Base-by-base conservation (phyloP, 1,140 invertebrate species). In the Drosophila bocki region DNA sequence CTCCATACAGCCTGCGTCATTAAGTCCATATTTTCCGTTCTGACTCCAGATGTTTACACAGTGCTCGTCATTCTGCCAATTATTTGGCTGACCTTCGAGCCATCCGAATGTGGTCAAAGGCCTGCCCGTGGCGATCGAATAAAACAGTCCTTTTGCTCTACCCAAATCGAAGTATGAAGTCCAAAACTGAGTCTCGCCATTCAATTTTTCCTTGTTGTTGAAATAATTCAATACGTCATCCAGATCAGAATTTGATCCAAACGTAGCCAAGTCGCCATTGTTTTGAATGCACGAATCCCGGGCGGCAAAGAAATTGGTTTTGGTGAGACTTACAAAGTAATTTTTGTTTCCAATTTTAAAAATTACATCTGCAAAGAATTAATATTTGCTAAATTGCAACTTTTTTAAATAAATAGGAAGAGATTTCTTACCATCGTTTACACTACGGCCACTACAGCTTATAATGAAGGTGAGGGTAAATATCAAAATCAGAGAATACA, bases 1-100 rank as follows among this genome's bases (percentile, higher is more conserved):
- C 26, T 26, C 26, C 26, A 26, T 26, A 26, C 26, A 26, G 26
- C 3, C 3, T 26, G 26, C 26, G 26, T 26, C 26, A 26, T 26
- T 26, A 26, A 26, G 26, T 26, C 26, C 26, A 26, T 26, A 26
- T 26, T 26, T 6, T 26, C 26, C 26, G 26, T 26, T 26, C 26
- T 26, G 0, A 19, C 7, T 1, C 29, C 29, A 53, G 17, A 53
- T 53, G 11, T 53, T n/a, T 9, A 53, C n/a, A 17, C 29, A 53
- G 29, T 53, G 50, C 50, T 53, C 50, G 29, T 53, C 19, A 13
- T 50, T 26, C 3, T 22, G 22, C 22, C 22, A 26, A 51, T 53
- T 33, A 35, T 53, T n/a, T 17, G 50, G 50, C 29, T 53, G 29
- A 17, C 29, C 50, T 3, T 3, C n/a, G n/a, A 44, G 41, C n/a